Evolutionary conservation across 2,113 vertebrate species (phyloP).

Genomic region (Lethenteron reissneri): DNA sequence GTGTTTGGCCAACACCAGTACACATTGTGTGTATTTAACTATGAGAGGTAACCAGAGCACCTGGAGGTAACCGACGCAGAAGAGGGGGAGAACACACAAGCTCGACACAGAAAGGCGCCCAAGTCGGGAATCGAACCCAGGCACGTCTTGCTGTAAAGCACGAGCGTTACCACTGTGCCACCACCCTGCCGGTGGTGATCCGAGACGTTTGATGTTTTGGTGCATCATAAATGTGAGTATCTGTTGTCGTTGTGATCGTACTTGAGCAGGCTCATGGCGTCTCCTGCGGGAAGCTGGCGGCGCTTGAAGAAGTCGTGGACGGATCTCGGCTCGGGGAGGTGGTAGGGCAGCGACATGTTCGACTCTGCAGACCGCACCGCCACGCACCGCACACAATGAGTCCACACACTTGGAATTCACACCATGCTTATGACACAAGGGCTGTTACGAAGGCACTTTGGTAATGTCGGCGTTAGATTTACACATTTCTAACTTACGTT

Average conservation of each 20-base stretch:
- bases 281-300: slow-evolving; percentile 35
- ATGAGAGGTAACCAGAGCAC: no score
- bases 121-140: background rate
- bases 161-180: slow-evolving; percentile 5
- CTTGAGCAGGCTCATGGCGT: slow-evolving; percentile 63
- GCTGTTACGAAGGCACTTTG: no score
- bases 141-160: background rate
- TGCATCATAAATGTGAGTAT: background rate
- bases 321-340: slow-evolving; percentile 62
- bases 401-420: no score
- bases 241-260: slow-evolving; percentile 23
- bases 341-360: slow-evolving; percentile 54
- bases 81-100: background rate
- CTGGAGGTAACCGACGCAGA: background rate
- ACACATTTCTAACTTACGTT: no score
- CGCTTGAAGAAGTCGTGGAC: slow-evolving; percentile 61
- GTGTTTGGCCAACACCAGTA: no score
- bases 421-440: no score
- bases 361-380: slow-evolving; percentile 30
- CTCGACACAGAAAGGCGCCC: background rate
- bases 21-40: no score
- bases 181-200: no score
- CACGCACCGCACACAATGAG: no score
- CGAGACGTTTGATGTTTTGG: no score
- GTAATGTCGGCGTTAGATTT: no score